These are phyloP conservation scores for Megalonaias nervosa DNA, from an alignment of 1,140 invertebrate species.

Conservation along the genomic window DNA sequence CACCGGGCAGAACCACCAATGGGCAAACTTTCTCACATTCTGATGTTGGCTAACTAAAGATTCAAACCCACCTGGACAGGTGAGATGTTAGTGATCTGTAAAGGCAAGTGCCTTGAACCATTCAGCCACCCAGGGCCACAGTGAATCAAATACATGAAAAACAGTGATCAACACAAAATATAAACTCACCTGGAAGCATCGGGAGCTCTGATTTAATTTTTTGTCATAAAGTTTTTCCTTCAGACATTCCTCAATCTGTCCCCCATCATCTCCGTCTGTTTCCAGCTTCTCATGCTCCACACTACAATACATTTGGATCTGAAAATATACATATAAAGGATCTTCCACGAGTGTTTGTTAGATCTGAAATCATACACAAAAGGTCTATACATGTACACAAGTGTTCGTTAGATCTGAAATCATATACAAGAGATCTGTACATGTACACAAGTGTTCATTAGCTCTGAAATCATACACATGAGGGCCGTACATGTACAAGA, in stretches of 20 bases:
- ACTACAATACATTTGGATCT: neutral
- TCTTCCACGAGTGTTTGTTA: neutral
- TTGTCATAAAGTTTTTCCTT: constrained; percentile 84
- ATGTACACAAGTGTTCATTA: neutral
- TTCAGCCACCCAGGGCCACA: neutral
- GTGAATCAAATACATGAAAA: no score
- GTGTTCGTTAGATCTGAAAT: no score
- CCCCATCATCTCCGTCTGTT: constrained; percentile 34
- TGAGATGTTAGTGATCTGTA: no score
- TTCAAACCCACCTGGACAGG: neutral
- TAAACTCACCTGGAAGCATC: constrained; percentile 24
- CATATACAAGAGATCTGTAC: no score
- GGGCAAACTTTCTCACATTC: neutral
- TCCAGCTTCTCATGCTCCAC: constrained; percentile 39
- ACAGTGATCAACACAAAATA: no score
- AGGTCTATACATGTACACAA: no score
- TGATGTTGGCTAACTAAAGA: constrained; percentile 21
- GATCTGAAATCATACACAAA: neutral
- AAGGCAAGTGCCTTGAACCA: no score
- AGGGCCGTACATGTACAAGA: no score
- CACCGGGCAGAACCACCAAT: neutral
- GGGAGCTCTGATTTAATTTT: constrained; percentile 21
- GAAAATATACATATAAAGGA: neutral
- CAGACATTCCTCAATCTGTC: constrained; percentile 85
- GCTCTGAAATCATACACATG: neutral